phyloP scores from a whole-genome alignment of 2,797 vertebrate genomes.

The Phyllotis vaccarum region DNA sequence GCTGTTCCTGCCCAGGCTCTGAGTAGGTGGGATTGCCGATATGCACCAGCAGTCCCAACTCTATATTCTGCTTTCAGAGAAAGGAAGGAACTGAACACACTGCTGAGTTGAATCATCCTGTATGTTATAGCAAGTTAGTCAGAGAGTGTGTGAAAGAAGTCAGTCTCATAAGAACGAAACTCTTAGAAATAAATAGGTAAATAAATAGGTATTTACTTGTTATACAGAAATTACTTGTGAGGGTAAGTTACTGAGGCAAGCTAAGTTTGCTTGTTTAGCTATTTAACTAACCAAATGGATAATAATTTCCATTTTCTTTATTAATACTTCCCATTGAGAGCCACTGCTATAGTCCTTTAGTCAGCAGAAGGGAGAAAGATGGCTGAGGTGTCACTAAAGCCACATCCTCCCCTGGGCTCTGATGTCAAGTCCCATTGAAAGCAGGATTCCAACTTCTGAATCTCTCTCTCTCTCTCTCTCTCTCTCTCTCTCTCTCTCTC shows the following conservation, averaged over 20 bases:
- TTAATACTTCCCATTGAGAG: constrained; percentile 73
- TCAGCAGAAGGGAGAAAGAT: constrained; percentile 76
- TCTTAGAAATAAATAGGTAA: not conserved
- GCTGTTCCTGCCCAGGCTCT: not conserved
- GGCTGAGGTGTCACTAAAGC: constrained; percentile 67
- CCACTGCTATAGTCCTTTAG: constrained; percentile 58
- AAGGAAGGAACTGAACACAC: not conserved
- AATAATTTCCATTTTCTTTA: constrained; percentile 80
- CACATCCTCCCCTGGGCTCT: too few relatives aligned
- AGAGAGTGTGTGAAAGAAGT: not conserved
- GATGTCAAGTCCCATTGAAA: too few relatives aligned
- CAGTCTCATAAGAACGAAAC: not conserved
- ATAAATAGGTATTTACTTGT: not conserved
- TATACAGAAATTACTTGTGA: constrained; percentile 6
- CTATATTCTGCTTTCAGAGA: not conserved
- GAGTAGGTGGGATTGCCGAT: not conserved
- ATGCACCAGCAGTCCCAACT: not conserved
- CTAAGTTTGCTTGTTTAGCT: constrained; percentile 76
- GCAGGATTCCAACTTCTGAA: too few relatives aligned
- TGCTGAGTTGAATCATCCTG: not conserved
- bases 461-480: too few relatives aligned
- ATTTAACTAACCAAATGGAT: constrained; percentile 78
- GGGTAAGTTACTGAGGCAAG: constrained; percentile 75
- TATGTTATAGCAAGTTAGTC: not conserved
- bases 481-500: too few relatives aligned